Conservation (phyloP, 2,797 vertebrate genomes). For the Sebastes variabilis region DNA sequence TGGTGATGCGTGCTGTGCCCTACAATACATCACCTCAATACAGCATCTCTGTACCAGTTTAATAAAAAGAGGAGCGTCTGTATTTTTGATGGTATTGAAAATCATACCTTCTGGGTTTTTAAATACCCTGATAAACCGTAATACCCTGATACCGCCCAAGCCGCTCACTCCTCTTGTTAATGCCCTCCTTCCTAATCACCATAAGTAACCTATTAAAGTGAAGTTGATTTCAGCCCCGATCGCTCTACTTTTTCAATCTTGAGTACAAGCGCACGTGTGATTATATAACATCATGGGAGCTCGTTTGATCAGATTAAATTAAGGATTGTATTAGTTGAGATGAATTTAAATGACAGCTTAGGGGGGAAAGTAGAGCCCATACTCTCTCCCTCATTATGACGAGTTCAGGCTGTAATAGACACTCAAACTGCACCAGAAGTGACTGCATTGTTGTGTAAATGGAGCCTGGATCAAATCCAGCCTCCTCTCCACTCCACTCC, state of each 20-base stretch:
- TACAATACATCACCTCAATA: neutral
- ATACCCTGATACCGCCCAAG: neutral
- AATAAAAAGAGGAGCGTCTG: neutral
- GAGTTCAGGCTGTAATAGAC: constrained; percentile 55
- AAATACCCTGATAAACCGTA: neutral
- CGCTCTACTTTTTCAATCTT: constrained; percentile 32
- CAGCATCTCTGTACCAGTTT: neutral
- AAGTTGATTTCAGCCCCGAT: constrained; percentile 29
- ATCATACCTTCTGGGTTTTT: neutral
- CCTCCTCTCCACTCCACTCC: constrained; percentile 41
- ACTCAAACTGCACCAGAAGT: constrained; percentile 57
- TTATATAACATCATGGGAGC: constrained; percentile 1
- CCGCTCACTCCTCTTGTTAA: neutral
- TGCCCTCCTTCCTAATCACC: constrained; percentile 7
- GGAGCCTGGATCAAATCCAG: constrained; percentile 65
- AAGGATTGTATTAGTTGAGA: constrained; percentile 54
- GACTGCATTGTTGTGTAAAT: constrained; percentile 73
- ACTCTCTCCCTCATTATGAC: constrained; percentile 32
- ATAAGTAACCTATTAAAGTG: constrained; percentile 26
- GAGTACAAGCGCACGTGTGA: neutral
- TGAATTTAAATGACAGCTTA: constrained; percentile 59
- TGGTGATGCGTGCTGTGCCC: neutral
- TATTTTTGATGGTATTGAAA: neutral
- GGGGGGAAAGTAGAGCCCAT: constrained; percentile 15
- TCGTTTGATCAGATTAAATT: constrained; percentile 58